These are phyloP conservation scores for Scaptomyza hsui DNA, from an alignment of 1,140 invertebrate species.

Conservation along the genomic window DNA sequence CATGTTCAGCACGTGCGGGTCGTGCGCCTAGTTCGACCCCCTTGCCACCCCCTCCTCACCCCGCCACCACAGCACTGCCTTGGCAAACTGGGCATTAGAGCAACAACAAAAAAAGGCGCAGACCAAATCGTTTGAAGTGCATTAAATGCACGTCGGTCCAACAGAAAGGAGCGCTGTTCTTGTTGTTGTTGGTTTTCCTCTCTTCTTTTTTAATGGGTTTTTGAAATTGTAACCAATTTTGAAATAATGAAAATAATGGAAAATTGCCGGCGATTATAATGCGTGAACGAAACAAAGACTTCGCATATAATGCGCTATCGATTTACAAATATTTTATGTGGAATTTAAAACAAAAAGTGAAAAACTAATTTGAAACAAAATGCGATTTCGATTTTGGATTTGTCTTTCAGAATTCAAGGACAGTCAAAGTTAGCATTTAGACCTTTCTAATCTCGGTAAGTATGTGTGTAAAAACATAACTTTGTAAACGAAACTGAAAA, in stretches of 20 bases:
- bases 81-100: background rate
- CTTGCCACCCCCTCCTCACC: background rate
- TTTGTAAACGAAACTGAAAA: too few species aligned
- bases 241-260: slow-evolving; percentile 57
- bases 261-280: slow-evolving; percentile 51
- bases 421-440: too few species aligned
- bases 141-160: slow-evolving; percentile 68
- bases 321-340: slow-evolving; percentile 14
- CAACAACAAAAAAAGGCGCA: slow-evolving; percentile 25
- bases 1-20: slow-evolving; percentile 81
- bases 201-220: slow-evolving; percentile 68
- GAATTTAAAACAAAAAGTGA: slow-evolving; percentile 25
- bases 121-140: slow-evolving; percentile 69
- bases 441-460: too few species aligned
- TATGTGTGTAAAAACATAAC: too few species aligned
- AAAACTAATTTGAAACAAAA: slow-evolving; percentile 3
- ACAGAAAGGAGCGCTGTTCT: slow-evolving; percentile 39
- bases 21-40: slow-evolving; percentile 50
- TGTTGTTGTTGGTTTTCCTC: background rate
- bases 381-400: too few species aligned
- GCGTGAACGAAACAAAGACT: slow-evolving; percentile 7
- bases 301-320: background rate
- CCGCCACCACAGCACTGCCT: background rate
- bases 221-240: slow-evolving; percentile 67
- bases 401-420: too few species aligned